These are phyloP conservation scores for Varanus salvator DNA, from an alignment of 2,113 vertebrate genomes.

Conservation along the genomic window DNA sequence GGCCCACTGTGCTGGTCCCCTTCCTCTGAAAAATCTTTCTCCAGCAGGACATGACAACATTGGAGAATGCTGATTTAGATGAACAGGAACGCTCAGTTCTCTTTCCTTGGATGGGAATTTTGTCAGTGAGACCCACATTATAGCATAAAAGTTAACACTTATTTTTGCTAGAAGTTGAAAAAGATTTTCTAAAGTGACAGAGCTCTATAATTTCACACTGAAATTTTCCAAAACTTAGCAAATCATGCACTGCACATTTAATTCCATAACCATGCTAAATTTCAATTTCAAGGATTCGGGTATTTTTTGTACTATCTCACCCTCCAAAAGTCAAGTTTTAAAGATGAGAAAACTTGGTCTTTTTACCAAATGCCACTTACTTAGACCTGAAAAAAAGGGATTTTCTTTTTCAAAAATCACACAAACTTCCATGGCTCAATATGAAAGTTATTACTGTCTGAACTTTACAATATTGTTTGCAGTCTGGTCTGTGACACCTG, in stretches of 20 bases:
- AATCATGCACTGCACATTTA: background rate
- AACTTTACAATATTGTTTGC: background rate
- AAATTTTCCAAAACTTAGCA: slow-evolving; percentile 15
- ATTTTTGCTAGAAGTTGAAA: background rate
- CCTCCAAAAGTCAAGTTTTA: background rate
- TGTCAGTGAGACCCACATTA: background rate
- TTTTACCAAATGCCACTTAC: background rate
- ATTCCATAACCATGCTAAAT: background rate
- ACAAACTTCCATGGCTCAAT: background rate
- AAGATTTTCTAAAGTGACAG: background rate
- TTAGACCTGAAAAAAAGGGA: background rate
- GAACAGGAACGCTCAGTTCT: background rate
- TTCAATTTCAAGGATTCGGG: slow-evolving; percentile 1
- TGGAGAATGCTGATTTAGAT: background rate
- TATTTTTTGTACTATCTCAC: slow-evolving; percentile 7
- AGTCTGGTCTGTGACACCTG: background rate
- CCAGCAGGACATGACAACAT: no score
- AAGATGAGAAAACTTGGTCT: background rate
- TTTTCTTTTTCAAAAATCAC: background rate
- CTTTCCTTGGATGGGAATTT: background rate
- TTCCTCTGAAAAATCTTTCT: no score
- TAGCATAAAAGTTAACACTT: background rate
- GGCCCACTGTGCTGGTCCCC: no score
- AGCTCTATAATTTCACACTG: slow-evolving; percentile 3
- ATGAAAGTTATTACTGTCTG: background rate